Evolutionary conservation across 23 tunicate genomes (phyloP), one percentile per base, ranked within the genome.

Genomic region (Clavelina lepadiformis): DNA sequence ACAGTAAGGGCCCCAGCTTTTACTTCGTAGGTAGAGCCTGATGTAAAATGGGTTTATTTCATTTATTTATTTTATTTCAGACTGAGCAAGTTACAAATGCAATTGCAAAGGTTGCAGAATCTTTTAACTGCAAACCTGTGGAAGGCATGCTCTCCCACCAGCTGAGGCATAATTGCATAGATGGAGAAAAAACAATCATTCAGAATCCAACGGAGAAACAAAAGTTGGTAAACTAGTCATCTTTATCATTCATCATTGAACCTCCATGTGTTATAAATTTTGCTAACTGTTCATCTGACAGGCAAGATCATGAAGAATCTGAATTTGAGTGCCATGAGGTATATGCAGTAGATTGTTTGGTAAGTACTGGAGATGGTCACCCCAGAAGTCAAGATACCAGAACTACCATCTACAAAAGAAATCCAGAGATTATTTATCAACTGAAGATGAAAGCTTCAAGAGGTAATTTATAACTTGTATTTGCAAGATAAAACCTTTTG

Each of bases 401-500:
- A 11, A 93, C 99, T 7, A 93, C 99, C 25, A 72, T 93, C 19
- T 93, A 85, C 79, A 93, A 93, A 61, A 69, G 99, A 38, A 88
- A 93, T 49, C 99, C 95, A 24, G 95, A 93, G 19, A 75, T 79
- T 53, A 63, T 86, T 28, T 93, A 93, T 54, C 95, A 86, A 31
- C 65, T 93, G 23, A 93, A 93, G 66, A 93, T 93, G 99, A 93
- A 93, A 68, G 77, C 99, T 33, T 93, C 99, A n/a, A 80, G 99
- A 69, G 79, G 99, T 93, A 74, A 73, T 8, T 32, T 18, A 68
- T 30, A 2, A n/a, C 55, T 2, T 49, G 55, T 49, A 2, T 3
- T 49, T 49, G 49, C 49, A 11, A 8, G 15, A 25, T 21, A 2
- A 49, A 49, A 3, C 55, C 4, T 49, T 49, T 49, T 49, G 22